Conservation (phyloP, 1,140 invertebrate species). For the Sogatella furcifera region DNA sequence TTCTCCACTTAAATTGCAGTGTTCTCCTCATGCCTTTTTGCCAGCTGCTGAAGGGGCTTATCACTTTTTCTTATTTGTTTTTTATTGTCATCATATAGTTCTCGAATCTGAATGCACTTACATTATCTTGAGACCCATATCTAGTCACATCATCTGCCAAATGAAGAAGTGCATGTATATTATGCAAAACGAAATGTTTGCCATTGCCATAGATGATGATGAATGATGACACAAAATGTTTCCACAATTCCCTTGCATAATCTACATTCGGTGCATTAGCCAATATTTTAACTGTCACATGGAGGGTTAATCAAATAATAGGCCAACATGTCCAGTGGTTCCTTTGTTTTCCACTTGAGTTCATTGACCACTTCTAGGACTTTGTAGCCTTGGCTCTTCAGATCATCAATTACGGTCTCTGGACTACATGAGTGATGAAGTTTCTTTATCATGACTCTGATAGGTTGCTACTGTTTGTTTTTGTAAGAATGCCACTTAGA, state of each 20-base stretch:
- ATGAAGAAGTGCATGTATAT: not conserved
- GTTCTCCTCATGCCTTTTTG: not conserved
- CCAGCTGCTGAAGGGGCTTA: conserved; percentile 3
- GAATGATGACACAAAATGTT: conserved; percentile 7
- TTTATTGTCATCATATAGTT: conserved; percentile 3
- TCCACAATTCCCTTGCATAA: not conserved
- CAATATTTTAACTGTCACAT: conserved; percentile 3
- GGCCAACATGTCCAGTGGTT: too few species aligned
- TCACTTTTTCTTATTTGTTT: conserved; percentile 3
- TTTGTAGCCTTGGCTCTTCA: too few species aligned
- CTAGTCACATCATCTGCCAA: not conserved
- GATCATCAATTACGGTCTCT: too few species aligned
- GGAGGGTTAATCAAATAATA: conserved; percentile 4
- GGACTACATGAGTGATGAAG: too few species aligned
- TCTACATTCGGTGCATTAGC: not conserved
- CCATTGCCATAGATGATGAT: conserved; percentile 7
- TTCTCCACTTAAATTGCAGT: not conserved
- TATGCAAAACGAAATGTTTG: not conserved
- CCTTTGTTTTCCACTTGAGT: too few species aligned
- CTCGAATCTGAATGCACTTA: conserved; percentile 3
- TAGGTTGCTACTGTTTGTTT: too few species aligned
- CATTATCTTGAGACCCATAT: not conserved
- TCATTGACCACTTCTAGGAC: too few species aligned
- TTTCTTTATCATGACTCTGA: too few species aligned
- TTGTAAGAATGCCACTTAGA: too few species aligned